Evolutionary conservation across 2,113 vertebrate species (phyloP).

Genomic region (Tragelaphus scriptus): DNA sequence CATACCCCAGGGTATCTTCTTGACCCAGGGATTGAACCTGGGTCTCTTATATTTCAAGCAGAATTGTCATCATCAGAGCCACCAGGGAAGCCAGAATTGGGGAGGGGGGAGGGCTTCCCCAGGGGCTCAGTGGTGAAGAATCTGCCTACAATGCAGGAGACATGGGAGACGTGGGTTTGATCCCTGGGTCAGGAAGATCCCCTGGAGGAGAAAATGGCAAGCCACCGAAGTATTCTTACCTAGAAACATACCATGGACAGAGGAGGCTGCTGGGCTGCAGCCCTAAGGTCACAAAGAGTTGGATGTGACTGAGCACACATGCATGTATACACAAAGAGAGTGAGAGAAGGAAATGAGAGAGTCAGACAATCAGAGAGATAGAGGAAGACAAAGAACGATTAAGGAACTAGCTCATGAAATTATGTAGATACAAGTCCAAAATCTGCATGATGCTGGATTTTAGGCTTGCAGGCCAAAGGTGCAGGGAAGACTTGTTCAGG

Average conservation of each 20-base stretch:
- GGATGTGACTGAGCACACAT: not conserved
- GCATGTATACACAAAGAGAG: not conserved
- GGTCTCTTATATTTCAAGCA: not conserved
- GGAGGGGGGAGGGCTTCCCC: accelerated
- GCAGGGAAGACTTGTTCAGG: not conserved
- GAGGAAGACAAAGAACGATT: not conserved
- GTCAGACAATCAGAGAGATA: not conserved
- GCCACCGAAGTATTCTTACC: not conserved
- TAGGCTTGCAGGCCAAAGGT: too few relatives aligned
- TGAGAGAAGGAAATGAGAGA: not conserved
- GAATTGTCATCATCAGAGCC: not conserved
- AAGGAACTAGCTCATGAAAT: not conserved
- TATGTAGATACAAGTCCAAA: not conserved
- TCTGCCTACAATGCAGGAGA: not conserved
- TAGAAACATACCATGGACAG: not conserved
- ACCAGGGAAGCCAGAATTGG: not conserved
- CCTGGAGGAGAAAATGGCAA: not conserved
- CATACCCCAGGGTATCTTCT: not conserved
- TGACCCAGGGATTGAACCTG: not conserved
- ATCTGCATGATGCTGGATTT: not conserved
- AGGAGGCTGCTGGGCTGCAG: not conserved
- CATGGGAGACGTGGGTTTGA: not conserved
- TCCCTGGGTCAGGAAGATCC: not conserved
- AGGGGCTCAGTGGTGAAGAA: not conserved
- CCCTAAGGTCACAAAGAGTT: not conserved